Percentiles rank a stretch among this genome's conserved stretches.
These are phyloP conservation scores for Penaeus indicus DNA, from an alignment of 1,140 invertebrate species.

Conservation along the genomic window DNA sequence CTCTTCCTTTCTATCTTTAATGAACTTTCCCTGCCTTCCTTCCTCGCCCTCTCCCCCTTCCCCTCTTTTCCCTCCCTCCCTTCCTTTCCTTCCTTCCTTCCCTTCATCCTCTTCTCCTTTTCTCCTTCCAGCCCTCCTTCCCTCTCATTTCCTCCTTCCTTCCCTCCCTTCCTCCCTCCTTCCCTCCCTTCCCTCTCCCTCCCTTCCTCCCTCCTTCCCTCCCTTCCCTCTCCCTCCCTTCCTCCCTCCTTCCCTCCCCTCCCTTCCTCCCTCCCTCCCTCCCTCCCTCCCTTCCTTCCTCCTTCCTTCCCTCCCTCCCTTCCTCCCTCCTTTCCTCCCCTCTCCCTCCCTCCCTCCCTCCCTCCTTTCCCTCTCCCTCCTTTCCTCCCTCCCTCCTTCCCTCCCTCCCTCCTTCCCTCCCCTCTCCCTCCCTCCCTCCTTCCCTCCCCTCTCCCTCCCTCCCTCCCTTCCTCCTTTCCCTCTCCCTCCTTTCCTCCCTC, in stretches of 20 bases:
- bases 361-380: background rate
- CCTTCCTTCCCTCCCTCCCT: background rate
- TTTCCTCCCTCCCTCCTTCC: too few relatives aligned
- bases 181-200: background rate
- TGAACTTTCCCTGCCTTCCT: too few relatives aligned
- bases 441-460: too few relatives aligned
- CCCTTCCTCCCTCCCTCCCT: too few relatives aligned
- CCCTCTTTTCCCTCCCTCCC: background rate
- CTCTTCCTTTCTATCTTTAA: too few relatives aligned
- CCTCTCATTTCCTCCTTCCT: background rate
- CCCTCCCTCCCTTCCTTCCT: background rate
- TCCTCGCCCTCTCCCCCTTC: background rate
- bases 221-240: too few relatives aligned
- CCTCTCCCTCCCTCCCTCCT: background rate
- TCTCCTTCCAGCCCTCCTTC: background rate
- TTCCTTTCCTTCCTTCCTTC: background rate
- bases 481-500: too few relatives aligned
- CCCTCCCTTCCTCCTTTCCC: too few relatives aligned
- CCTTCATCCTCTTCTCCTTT: background rate
- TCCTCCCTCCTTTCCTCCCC: background rate
- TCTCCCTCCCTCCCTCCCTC: too few relatives aligned
- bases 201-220: background rate
- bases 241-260: too few relatives aligned
- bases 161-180: background rate
- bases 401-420: too few relatives aligned